A percentile compares a stretch with the other conserved stretches of the same genome.
These are phyloP conservation scores for Sinelater perroti DNA, from an alignment of 2,888 invertebrate species.

Conservation along the genomic window DNA sequence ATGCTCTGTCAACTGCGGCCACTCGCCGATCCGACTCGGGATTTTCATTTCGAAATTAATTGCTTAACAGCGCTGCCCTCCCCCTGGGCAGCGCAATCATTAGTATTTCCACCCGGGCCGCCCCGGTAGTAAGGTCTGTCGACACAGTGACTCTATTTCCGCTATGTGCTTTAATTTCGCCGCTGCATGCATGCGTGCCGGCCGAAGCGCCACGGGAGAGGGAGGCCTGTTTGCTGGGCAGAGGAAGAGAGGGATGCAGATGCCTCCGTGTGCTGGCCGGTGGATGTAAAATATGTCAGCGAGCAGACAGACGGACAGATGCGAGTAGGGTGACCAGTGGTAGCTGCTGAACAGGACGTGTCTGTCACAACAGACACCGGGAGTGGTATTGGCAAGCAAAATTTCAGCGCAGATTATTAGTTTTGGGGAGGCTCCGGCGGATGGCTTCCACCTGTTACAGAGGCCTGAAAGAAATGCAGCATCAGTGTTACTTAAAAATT, in stretches of 20 bases:
- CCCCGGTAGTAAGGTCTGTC: slow-evolving; percentile 41
- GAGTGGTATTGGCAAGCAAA: no score
- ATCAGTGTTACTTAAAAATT: no score
- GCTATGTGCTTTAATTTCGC: slow-evolving; percentile 38
- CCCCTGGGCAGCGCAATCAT: slow-evolving; percentile 43
- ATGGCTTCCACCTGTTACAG: no score
- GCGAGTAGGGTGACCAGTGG: slow-evolving; percentile 37
- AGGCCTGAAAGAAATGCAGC: no score
- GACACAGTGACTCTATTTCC: slow-evolving; percentile 43
- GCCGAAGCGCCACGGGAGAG: slow-evolving; percentile 14
- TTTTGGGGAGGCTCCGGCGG: no score
- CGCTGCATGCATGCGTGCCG: slow-evolving; percentile 24
- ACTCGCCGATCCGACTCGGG: no score
- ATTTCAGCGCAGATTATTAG: no score
- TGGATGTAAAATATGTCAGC: slow-evolving; percentile 33
- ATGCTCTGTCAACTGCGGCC: no score
- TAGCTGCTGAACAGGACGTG: slow-evolving; percentile 34
- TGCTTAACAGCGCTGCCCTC: slow-evolving; percentile 42
- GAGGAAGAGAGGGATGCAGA: slow-evolving; percentile 28
- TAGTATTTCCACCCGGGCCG: slow-evolving; percentile 41
- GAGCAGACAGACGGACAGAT: slow-evolving; percentile 33
- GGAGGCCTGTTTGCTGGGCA: slow-evolving; percentile 1
- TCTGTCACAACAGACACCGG: slow-evolving; percentile 32
- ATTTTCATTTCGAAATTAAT: slow-evolving; percentile 38
- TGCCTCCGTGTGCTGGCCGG: slow-evolving; percentile 24